Conservation (phyloP, 2,797 vertebrate species). For the Apogon hyalosoma region DNA sequence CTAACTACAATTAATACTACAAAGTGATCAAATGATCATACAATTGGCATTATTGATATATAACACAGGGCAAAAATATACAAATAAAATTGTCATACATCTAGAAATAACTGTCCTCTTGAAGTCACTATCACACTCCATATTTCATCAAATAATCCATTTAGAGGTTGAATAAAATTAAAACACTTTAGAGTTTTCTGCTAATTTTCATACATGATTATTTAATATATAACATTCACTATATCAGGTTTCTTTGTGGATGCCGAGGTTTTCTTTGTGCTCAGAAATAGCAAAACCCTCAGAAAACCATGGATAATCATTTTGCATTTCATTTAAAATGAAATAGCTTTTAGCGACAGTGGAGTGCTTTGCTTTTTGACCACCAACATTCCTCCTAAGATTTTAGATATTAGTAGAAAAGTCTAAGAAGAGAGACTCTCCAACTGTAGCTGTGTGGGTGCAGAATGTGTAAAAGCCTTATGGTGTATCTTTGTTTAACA, state of each 20-base stretch:
- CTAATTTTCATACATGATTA: too few species aligned
- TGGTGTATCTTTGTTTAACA: conserved; percentile 30
- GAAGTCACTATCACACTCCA: neutral
- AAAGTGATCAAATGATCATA: too few species aligned
- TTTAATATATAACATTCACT: neutral
- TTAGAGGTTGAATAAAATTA: conserved; percentile 3
- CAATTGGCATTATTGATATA: too few species aligned
- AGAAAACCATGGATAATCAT: conserved; percentile 59
- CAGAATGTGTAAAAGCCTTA: conserved; percentile 25
- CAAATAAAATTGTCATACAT: too few species aligned
- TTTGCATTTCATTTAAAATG: conserved; percentile 46
- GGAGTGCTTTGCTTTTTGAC: conserved; percentile 43
- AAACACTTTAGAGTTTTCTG: neutral
- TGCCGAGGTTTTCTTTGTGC: conserved; percentile 12
- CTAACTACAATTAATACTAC: too few species aligned
- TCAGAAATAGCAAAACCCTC: conserved; percentile 42
- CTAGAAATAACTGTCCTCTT: neutral
- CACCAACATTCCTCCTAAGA: conserved; percentile 60
- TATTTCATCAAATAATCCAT: neutral
- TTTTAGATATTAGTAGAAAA: conserved; percentile 60
- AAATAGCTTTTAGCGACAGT: conserved; percentile 43
- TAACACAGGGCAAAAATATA: too few species aligned
- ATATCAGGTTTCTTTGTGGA: conserved; percentile 8
- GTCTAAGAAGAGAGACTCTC: conserved; percentile 41
- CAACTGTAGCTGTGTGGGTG: conserved; percentile 51